Conservation (phyloP, 2,888 invertebrate genomes). For the Caenorhabditis virilis region DNA sequence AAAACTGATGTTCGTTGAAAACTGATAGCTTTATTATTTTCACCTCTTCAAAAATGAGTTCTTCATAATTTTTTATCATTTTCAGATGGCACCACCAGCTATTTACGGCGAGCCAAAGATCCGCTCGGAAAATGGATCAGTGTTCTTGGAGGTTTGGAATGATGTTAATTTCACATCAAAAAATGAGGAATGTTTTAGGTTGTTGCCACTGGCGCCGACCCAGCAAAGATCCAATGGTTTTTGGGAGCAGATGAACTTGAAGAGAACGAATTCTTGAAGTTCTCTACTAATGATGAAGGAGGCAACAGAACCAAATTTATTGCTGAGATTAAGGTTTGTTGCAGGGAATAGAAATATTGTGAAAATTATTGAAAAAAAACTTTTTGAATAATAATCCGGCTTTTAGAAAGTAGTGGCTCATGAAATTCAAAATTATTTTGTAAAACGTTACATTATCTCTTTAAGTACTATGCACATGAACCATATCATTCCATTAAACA, state of each 20-base stretch:
- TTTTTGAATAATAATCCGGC: too few relatives aligned
- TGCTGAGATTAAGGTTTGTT: conserved; percentile 64
- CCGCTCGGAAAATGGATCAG: conserved; percentile 59
- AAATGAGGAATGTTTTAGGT: conserved; percentile 27
- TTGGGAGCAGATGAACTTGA: conserved; percentile 63
- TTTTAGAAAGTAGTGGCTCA: too few relatives aligned
- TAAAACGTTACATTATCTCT: too few relatives aligned
- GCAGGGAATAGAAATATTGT: too few relatives aligned
- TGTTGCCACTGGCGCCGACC: conserved; percentile 59
- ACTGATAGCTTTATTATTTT: too few relatives aligned
- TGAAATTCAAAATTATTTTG: too few relatives aligned
- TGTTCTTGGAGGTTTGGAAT: conserved; percentile 57
- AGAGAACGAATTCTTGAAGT: conserved; percentile 57
- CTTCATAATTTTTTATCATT: too few relatives aligned
- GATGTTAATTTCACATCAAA: neutral
- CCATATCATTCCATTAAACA: too few relatives aligned
- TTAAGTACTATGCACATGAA: too few relatives aligned
- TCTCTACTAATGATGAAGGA: conserved; percentile 62
- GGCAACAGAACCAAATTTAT: conserved; percentile 61
- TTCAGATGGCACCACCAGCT: conserved; percentile 68
- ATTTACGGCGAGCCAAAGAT: conserved; percentile 68
- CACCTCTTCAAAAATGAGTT: too few relatives aligned
- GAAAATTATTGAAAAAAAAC: too few relatives aligned
- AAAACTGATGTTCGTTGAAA: too few relatives aligned
- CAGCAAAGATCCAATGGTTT: conserved; percentile 65